Base-by-base conservation (phyloP, 2,888 invertebrate species). In the Thumatha senex region DNA sequence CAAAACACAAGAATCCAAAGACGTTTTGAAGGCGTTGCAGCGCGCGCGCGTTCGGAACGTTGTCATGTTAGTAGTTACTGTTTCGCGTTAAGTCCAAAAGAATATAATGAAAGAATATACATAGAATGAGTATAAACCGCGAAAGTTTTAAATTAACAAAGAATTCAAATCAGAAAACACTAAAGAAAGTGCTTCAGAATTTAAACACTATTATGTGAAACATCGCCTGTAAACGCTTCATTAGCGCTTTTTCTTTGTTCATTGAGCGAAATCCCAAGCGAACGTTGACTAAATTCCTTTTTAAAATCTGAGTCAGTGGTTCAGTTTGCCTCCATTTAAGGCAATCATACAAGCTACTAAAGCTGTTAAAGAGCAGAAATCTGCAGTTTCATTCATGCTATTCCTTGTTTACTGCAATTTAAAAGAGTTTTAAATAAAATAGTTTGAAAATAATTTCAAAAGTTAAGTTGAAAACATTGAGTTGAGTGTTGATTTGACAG, bases 261-360 rank as follows among this genome's bases (percentile, higher is more conserved):
- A 67, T 67, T 67, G 61, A 51, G 51, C 56, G 39, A 58, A 53
- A 53, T 51, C 46, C 53, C 18, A 5, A 63, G 46, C 44, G 54
- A 44, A 40, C 40, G 40, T 49, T 46, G 39, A 41, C 45, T 58
- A 36, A 40, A 47, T 47, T 41, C 18, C 45, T 46, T 39, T 35
- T 56, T 56, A 58, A 50, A 43, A 45, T 49, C 54, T 51, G 51
- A 56, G 56, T 52, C 54, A 56, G 58, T 51, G 35, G 35, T 24
- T 12, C 35, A 41, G 7, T n/a, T 0, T 24, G 10, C 12, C 34
- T 12, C 9, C 3, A 34, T 2, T 43, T 9, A 35, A 13, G 5
- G 43, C 13, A 35, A 8, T 11, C 24, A 33, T 8, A 13, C 24
- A 24, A 35, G 24, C 10, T 24, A 7, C 11, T 31, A 34, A 39